Conservation (phyloP, 2,797 vertebrate species). For the Chelidonichthys spinosus region DNA sequence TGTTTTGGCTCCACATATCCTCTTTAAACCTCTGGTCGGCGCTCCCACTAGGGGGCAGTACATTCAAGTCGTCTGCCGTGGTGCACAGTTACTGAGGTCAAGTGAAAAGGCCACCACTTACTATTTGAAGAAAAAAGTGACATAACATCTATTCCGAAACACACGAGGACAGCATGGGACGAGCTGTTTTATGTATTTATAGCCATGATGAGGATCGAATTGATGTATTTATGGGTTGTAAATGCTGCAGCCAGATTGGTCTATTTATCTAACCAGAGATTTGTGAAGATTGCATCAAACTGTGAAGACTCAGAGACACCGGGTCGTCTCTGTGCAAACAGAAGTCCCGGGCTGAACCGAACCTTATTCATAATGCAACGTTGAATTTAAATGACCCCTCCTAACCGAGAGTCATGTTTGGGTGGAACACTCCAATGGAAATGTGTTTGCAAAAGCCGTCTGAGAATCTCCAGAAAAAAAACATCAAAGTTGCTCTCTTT, state of each 20-base stretch:
- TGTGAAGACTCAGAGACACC: conserved; percentile 22
- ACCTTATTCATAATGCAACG: conserved; percentile 15
- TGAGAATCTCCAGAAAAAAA: conserved; percentile 30
- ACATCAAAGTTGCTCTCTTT: conserved; percentile 22
- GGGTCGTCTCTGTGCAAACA: conserved; percentile 31
- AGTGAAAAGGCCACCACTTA: conserved; percentile 17
- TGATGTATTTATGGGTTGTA: background rate
- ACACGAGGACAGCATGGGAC: background rate
- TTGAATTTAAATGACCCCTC: conserved; percentile 31
- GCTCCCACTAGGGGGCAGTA: conserved; percentile 75
- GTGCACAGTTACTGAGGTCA: conserved; percentile 29
- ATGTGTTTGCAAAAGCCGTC: conserved; percentile 18
- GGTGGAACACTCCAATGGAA: conserved; percentile 29
- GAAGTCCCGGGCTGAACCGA: conserved; percentile 28
- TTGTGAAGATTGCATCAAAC: conserved; percentile 37
- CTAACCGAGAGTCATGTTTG: conserved; percentile 4
- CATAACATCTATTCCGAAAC: conserved; percentile 2
- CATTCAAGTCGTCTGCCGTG: conserved; percentile 46
- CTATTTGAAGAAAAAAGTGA: conserved; percentile 17
- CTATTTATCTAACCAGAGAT: conserved; percentile 4
- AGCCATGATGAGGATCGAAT: background rate
- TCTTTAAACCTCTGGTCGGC: background rate
- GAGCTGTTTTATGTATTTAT: background rate
- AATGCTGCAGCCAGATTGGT: background rate
- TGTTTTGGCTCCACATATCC: background rate